These are phyloP conservation scores for Arion vulgaris DNA, from an alignment of 1,140 invertebrate species.

Conservation along the genomic window DNA sequence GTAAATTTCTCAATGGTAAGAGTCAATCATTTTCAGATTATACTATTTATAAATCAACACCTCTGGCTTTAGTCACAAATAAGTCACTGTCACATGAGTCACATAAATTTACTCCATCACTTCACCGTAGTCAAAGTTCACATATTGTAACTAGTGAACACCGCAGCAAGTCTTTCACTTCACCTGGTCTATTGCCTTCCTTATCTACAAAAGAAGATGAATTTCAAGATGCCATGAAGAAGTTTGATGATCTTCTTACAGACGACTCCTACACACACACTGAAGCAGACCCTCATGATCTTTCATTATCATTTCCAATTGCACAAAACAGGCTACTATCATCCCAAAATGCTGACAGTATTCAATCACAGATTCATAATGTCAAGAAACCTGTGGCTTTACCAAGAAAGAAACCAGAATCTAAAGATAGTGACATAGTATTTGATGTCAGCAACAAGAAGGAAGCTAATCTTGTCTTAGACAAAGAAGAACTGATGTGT, in stretches of 20 bases:
- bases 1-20: neutral
- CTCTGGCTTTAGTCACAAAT: neutral
- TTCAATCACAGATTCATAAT: neutral
- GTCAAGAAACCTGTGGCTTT: neutral
- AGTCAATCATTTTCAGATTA: neutral
- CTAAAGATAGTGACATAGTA: neutral
- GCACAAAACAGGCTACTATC: neutral
- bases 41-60: neutral
- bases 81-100: neutral
- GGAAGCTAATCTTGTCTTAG: neutral
- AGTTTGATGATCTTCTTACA: slow-evolving; percentile 41
- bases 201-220: neutral
- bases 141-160: slow-evolving; percentile 2
- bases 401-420: neutral
- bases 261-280: neutral
- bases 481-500: neutral
- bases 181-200: neutral
- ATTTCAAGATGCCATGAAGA: slow-evolving; percentile 36
- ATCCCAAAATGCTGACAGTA: neutral
- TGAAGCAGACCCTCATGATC: slow-evolving; percentile 7
- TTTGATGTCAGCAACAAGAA: neutral
- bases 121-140: slow-evolving; percentile 3
- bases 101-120: neutral
- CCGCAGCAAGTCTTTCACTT: slow-evolving; percentile 19
- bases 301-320: neutral